Evolutionary conservation across 2,113 vertebrate species (phyloP), one percentile per base, ranked within the genome.

Genomic region (Archocentrus centrarchus): DNA sequence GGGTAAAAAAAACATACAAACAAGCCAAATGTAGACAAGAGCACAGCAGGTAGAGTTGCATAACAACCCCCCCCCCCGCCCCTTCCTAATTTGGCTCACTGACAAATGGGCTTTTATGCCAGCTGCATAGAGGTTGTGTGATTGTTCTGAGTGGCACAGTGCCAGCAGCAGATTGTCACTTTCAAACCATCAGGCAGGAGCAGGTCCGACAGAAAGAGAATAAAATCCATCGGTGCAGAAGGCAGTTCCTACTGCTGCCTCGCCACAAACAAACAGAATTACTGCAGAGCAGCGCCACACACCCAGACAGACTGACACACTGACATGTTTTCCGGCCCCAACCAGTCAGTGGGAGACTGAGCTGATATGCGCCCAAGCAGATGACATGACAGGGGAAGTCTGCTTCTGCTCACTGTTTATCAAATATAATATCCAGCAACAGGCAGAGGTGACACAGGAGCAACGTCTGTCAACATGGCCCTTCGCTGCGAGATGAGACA

Each of bases 101-200:
- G 77, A 93, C 93, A 95, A 94, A 88, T 84, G 70, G 62, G 63
- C 90, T 91, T 93, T 94, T 92, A 91, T 94, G 89, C 62, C 2
- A 77, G 78, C 64, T 63, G 76, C 86, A 94, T 83, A 93, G 93
- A 85, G 81, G 77, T 85, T 76, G 91, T 85, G 86, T 79, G 91
- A 93, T 88, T 80, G 68, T 86, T 84, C 77, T 11, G 59, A 30
- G 59, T 59, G 89, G 92, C 85, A 1, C 18, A 30, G 84, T 30
- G 82, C 92, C 92, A 91, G 79, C 83, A 58, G 47, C 66, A 83
- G 88, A 73, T 81, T 59, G 77, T 81, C 88, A 59, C 63, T 88
- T 82, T 78, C 58, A 75, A 91, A 91, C 64, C 83, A 73, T 91
- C 62, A 70, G 81, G 47, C 79, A 50, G 85, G 77, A 82, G 64